A percentile compares a stretch with the other conserved stretches of the same genome.
These are phyloP conservation scores for Nautilus pompilius DNA, from an alignment of 1,140 invertebrate species.

Conservation along the genomic window DNA sequence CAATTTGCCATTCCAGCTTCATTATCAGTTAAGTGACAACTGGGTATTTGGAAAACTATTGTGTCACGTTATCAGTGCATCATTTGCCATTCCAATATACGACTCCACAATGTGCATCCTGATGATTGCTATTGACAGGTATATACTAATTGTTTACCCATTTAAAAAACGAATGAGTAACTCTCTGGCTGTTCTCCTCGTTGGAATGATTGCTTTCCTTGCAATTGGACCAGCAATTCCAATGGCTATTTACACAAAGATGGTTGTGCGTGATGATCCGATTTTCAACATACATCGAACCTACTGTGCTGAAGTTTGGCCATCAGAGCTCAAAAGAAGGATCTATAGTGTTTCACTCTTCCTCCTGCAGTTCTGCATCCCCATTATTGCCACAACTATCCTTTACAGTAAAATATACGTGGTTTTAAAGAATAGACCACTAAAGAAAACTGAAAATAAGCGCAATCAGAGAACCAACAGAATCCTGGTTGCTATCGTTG, in stretches of 20 bases:
- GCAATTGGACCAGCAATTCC: conserved; percentile 42
- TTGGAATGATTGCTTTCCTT: conserved; percentile 30
- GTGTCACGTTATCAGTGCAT: conserved; percentile 46
- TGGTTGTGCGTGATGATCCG: conserved; percentile 24
- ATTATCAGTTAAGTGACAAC: conserved; percentile 80
- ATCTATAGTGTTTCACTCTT: conserved; percentile 42
- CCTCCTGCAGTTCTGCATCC: conserved; percentile 46
- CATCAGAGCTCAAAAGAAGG: conserved; percentile 17
- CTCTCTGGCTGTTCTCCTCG: conserved; percentile 29
- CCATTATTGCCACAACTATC: conserved; percentile 34
- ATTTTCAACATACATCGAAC: conserved; percentile 22
- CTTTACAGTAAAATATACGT: conserved; percentile 45
- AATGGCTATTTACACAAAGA: conserved; percentile 39
- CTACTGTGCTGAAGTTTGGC: conserved; percentile 48
- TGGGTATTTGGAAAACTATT: conserved; percentile 73
- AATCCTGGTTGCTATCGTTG: conserved; percentile 95
- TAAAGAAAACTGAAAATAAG: conserved; percentile 39
- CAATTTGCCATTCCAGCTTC: conserved; percentile 68
- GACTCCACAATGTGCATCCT: conserved; percentile 70
- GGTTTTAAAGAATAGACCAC: conserved; percentile 38
- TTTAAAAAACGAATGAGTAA: conserved; percentile 46
- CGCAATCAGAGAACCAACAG: conserved; percentile 72
- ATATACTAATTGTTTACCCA: conserved; percentile 66
- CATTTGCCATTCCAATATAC: conserved; percentile 64
- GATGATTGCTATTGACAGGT: conserved; percentile 69